Conservation (phyloP, 2,797 vertebrate species). For the Channallabes apus region DNA sequence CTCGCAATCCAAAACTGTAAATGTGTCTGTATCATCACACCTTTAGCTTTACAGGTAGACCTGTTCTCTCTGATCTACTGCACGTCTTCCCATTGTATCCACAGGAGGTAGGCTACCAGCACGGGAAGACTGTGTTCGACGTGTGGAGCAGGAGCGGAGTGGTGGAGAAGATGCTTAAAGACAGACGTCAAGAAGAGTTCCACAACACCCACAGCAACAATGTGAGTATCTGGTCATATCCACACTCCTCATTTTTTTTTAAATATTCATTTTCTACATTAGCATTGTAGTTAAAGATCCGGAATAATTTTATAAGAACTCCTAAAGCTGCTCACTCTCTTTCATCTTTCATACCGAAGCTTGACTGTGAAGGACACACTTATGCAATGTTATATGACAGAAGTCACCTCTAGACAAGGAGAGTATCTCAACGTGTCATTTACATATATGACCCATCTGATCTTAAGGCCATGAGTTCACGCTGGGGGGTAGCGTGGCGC, state of each 20-base stretch:
- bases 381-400: not conserved
- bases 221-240: constrained; percentile 63
- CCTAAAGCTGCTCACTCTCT: not conserved
- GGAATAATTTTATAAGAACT: not conserved
- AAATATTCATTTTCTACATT: not conserved
- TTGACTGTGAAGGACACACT: not conserved
- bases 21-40: not conserved
- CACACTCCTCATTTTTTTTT: not conserved
- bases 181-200: constrained; percentile 83
- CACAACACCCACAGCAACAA: constrained; percentile 80
- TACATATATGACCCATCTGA: not conserved
- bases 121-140: constrained; percentile 89
- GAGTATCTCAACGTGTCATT: not conserved
- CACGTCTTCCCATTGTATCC: constrained; percentile 10
- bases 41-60: not conserved
- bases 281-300: not conserved
- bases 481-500: no score
- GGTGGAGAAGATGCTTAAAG: constrained; percentile 91
- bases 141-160: constrained; percentile 90
- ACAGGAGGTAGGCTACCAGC: constrained; percentile 93
- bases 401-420: not conserved
- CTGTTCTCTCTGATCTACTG: constrained; percentile 14
- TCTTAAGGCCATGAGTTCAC: not conserved
- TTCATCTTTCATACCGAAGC: not conserved
- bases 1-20: no score